A percentile compares a stretch with the other conserved stretches of the same genome.
Conservation (phyloP, 2,888 invertebrate genomes). For the Synergus laeviventris region DNA sequence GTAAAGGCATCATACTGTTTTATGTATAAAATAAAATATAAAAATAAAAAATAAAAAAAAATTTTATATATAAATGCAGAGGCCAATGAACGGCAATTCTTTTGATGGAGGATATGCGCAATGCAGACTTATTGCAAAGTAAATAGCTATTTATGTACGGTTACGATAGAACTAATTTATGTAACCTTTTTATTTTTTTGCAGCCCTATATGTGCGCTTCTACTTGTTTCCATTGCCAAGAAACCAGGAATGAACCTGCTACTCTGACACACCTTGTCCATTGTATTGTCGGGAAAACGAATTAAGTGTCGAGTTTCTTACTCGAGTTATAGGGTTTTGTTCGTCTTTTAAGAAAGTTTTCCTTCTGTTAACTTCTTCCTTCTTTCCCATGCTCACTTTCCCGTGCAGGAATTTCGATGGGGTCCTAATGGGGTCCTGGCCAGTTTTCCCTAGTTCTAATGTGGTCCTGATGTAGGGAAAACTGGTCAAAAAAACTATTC, state of each 20-base stretch:
- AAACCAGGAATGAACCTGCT: slow-evolving; percentile 22
- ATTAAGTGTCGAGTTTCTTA: slow-evolving; percentile 31
- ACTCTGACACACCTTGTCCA: slow-evolving; percentile 19
- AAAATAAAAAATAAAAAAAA: too few species aligned
- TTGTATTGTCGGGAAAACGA: slow-evolving; percentile 37
- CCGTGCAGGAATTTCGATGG: too few species aligned
- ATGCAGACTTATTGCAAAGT: neutral
- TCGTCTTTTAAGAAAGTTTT: slow-evolving; percentile 28
- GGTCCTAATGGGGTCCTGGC: too few species aligned
- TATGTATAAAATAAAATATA: too few species aligned
- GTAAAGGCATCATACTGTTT: neutral
- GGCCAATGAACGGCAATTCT: slow-evolving; percentile 1
- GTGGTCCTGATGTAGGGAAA: too few species aligned
- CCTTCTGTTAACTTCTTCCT: slow-evolving; percentile 4
- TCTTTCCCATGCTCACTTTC: slow-evolving; percentile 8
- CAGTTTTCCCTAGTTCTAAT: too few species aligned
- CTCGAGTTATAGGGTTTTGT: slow-evolving; percentile 26
- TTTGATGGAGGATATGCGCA: neutral
- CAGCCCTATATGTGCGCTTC: neutral
- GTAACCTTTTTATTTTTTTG: neutral
- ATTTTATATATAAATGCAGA: neutral
- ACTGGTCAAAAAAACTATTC: too few species aligned
- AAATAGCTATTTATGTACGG: neutral
- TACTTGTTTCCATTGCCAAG: slow-evolving; percentile 10
- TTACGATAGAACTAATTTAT: neutral